phyloP scores from a whole-genome alignment of 2,113 vertebrate genomes.

The Cathartes aura region DNA sequence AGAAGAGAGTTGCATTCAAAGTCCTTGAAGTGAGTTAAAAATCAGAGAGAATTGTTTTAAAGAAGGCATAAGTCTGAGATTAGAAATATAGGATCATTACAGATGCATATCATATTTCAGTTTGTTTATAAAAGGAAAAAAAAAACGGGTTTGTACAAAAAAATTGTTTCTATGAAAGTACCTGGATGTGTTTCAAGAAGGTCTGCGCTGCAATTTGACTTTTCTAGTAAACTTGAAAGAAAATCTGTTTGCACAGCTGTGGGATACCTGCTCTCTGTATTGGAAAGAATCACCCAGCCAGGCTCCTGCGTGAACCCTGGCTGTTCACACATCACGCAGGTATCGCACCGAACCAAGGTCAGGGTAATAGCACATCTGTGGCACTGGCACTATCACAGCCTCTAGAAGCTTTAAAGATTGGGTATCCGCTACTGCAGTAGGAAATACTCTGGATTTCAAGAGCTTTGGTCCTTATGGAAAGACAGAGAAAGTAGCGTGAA shows the following conservation, averaged over 20 bases:
- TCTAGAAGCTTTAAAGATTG: background rate
- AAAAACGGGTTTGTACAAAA: background rate
- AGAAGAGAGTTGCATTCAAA: background rate
- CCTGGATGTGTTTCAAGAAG: background rate
- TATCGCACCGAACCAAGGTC: background rate
- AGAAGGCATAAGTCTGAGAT: background rate
- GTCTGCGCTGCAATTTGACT: background rate
- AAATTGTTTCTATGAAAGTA: background rate
- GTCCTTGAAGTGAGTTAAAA: background rate
- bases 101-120: background rate
- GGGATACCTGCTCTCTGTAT: background rate
- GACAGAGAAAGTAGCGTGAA: background rate
- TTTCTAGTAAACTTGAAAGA: too few relatives aligned
- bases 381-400: background rate
- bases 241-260: slow-evolving; percentile 9
- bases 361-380: background rate
- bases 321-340: background rate
- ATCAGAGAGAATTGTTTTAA: background rate
- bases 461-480: background rate
- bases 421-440: background rate
- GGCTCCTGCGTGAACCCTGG: background rate
- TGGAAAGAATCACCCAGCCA: background rate
- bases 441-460: background rate
- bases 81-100: background rate
- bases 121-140: background rate